Evolutionary conservation across 23 tunicate genomes (phyloP).

Genomic region (Styela clava): DNA sequence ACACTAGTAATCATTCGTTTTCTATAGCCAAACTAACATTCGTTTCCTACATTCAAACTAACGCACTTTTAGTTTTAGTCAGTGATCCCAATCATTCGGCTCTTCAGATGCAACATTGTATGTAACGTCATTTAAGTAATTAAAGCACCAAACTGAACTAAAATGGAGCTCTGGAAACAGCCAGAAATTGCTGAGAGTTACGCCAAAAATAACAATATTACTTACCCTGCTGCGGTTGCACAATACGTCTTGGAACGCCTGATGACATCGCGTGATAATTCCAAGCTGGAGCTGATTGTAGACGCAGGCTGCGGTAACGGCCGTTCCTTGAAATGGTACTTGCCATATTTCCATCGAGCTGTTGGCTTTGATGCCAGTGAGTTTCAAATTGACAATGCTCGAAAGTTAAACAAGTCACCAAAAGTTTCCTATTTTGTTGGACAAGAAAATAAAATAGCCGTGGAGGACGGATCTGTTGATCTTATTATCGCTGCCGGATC

Average conservation of each 20-base stretch:
- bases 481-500: not conserved
- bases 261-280: not conserved
- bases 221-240: not conserved
- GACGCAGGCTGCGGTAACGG: constrained; percentile 29
- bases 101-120: no score
- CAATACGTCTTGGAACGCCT: not conserved
- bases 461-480: not conserved
- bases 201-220: not conserved
- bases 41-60: no score
- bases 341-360: constrained; percentile 8
- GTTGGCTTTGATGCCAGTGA: constrained; percentile 13
- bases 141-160: no score
- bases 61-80: no score
- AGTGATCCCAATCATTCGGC: no score
- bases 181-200: not conserved
- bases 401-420: not conserved
- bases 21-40: no score
- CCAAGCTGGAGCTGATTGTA: not conserved
- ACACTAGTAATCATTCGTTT: no score
- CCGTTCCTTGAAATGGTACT: not conserved
- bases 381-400: constrained; percentile 6
- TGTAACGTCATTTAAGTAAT: no score
- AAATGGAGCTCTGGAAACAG: not conserved
- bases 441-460: not conserved
- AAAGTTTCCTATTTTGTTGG: constrained; percentile 23